phyloP scores from a whole-genome alignment of 2,797 vertebrate genomes.

The Fundulus diaphanus region DNA sequence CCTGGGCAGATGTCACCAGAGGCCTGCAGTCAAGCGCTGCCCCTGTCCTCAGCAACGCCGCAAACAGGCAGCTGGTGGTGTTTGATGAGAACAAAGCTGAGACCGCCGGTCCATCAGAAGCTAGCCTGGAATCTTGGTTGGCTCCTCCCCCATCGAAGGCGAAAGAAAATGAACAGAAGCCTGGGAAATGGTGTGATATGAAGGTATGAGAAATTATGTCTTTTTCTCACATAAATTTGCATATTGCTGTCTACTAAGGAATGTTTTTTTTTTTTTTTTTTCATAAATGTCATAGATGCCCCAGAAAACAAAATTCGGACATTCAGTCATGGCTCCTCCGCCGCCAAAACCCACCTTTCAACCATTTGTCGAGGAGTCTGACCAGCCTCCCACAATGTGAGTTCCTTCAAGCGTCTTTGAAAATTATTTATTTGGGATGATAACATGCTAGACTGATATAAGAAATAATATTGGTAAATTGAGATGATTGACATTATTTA shows the following conservation, averaged over 20 bases:
- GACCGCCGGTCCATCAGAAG: constrained; percentile 65
- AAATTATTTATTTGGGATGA: not conserved
- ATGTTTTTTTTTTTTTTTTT: not conserved
- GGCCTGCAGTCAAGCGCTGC: constrained; percentile 75
- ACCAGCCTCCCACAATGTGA: constrained; percentile 89
- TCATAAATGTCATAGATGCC: constrained; percentile 68
- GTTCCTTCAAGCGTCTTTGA: constrained; percentile 57
- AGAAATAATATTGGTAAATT: not conserved
- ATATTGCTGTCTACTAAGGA: not conserved
- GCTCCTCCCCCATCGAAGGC: constrained; percentile 84
- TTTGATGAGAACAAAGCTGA: constrained; percentile 88
- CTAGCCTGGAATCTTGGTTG: constrained; percentile 81
- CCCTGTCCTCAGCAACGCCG: constrained; percentile 56
- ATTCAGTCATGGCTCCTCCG: constrained; percentile 68
- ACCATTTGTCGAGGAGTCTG: constrained; percentile 91
- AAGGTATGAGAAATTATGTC: constrained; percentile 79
- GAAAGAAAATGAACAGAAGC: constrained; percentile 90
- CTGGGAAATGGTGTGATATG: constrained; percentile 88
- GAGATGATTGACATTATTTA: not conserved
- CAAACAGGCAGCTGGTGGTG: constrained; percentile 79
- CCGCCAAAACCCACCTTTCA: constrained; percentile 85
- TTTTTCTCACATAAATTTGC: constrained; percentile 7
- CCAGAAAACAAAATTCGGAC: constrained; percentile 76
- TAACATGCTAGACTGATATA: not conserved
- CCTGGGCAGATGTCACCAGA: constrained; percentile 74